Evolutionary conservation across 2,113 vertebrate species (phyloP).

Genomic region (Sterna hirundo): DNA sequence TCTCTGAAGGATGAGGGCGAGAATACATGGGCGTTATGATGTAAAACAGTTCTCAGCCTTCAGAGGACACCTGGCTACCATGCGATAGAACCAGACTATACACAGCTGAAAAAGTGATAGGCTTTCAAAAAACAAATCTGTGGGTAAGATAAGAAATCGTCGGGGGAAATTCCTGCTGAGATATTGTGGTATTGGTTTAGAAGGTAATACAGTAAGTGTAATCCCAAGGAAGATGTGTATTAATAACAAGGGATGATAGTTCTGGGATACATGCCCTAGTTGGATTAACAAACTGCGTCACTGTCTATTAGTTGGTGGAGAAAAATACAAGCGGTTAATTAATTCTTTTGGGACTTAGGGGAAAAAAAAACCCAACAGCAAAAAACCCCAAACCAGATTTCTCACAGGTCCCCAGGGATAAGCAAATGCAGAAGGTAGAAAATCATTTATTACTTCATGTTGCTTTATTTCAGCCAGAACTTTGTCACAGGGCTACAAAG

Average conservation of each 20-base stretch:
- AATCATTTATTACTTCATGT: background rate
- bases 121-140: background rate
- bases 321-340: conserved; percentile 62
- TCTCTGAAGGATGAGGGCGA: background rate
- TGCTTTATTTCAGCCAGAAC: conserved; percentile 15
- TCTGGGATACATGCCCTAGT: background rate
- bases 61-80: background rate
- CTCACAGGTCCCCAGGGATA: background rate
- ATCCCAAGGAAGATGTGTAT: background rate
- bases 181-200: background rate
- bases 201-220: background rate
- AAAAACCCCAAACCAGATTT: background rate
- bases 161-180: background rate
- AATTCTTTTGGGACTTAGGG: conserved; percentile 30
- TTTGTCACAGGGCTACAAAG: background rate
- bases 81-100: background rate
- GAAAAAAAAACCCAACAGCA: background rate
- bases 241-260: conserved; percentile 15
- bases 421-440: conserved; percentile 5
- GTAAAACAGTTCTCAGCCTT: background rate
- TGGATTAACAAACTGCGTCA: conserved; percentile 35
- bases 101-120: background rate
- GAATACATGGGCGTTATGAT: background rate
- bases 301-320: conserved; percentile 27
- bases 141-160: background rate